Evolutionary conservation across 2,888 invertebrate species (phyloP), one percentile per base, ranked within the genome.

Genomic region (Drosophila rubida): DNA sequence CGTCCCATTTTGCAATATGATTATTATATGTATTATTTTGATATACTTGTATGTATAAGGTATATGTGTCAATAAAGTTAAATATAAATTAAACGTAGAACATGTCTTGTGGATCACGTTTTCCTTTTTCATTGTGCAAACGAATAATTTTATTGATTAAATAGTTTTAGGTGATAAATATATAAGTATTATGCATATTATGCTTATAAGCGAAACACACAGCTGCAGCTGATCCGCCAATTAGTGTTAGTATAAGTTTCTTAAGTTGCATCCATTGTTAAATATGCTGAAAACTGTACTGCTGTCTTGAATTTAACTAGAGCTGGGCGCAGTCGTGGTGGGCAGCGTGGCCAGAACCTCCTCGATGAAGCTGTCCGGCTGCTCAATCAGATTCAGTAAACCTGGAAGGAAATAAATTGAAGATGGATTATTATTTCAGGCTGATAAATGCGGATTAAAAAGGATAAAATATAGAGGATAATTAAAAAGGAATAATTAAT

Each of bases 281-380:
- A 45, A 73, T 73, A 37, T 72, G 50, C 9, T 55, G 37, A 55
- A 32, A 58, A 35, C 49, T 63, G 27, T 27, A 32, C 32, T 32
- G 32, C 32, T 32, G 4, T 22, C 2, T 11, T 45, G 27, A 62
- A 59, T 80, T 85, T 89, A 90, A 78, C 80, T 79, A 64, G 89
- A 63, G 57, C 88, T 82, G 16, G 67, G 48, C 4, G 32, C 4
- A 44, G 59, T 37, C 32, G 90, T 80, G 68, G 89, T 83, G 11
- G 91, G 92, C 72, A 92, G 75, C 4, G 90, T 59, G 11, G 85
- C 75, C 42, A 92, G 75, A 14, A 91, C 64, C 35, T 90, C 90
- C 49, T 88, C 88, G 55, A 92, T 88, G 72, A 91, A 92, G 53
- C 74, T 83, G 50, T 91, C 91, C 2, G 92, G 92, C 61, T 90